Conservation (phyloP, 2,888 invertebrate genomes). For the Strigamia transsilvanica region DNA sequence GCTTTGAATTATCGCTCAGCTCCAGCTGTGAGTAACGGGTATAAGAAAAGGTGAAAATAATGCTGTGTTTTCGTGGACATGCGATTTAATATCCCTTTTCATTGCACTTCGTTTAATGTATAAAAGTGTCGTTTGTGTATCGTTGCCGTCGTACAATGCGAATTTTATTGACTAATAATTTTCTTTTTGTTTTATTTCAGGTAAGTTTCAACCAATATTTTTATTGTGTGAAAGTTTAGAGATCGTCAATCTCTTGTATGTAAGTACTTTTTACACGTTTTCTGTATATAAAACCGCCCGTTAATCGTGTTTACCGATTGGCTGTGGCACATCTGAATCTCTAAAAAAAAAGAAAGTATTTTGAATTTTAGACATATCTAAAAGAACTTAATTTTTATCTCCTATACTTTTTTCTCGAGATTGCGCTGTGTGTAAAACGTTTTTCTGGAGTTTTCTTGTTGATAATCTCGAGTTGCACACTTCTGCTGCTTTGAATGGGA, state of each 20-base stretch:
- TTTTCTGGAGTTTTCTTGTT: conserved; percentile 31
- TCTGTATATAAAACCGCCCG: too few relatives aligned
- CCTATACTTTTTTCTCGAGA: not conserved
- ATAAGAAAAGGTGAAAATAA: conserved; percentile 44
- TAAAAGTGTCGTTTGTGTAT: conserved; percentile 30
- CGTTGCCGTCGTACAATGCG: not conserved
- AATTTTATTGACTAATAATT: conserved; percentile 40
- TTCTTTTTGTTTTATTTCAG: conserved; percentile 42
- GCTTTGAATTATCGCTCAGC: conserved; percentile 42
- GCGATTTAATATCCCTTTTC: conserved; percentile 46
- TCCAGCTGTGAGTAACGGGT: conserved; percentile 48
- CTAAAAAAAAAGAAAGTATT: too few relatives aligned
- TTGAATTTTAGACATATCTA: too few relatives aligned
- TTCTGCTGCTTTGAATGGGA: conserved; percentile 48
- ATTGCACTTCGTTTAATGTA: conserved; percentile 44
- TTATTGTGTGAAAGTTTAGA: conserved; percentile 22
- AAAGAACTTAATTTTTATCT: not conserved
- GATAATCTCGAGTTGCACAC: conserved; percentile 34
- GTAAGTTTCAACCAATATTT: conserved; percentile 28
- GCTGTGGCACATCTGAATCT: too few relatives aligned
- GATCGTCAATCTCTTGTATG: not conserved
- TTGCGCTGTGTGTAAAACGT: conserved; percentile 11
- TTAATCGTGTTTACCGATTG: too few relatives aligned
- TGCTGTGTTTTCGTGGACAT: conserved; percentile 31
- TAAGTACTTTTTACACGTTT: conserved; percentile 5